Evolutionary conservation across 2,113 vertebrate genomes (phyloP).

Genomic region (Salvelinus fontinalis): DNA sequence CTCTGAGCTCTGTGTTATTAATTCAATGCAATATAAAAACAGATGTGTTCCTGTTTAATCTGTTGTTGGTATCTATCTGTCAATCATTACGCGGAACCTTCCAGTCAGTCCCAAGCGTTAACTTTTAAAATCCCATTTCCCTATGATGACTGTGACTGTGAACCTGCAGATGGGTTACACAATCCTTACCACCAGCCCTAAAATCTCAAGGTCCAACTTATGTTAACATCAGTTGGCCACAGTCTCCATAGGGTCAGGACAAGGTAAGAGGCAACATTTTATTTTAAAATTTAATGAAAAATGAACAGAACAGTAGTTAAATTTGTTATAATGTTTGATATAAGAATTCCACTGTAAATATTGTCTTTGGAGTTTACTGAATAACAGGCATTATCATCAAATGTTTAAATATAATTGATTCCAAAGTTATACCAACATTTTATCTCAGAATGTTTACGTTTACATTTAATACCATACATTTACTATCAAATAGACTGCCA

Average conservation of each 20-base stretch:
- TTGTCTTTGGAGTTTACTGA: neutral
- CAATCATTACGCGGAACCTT: constrained; percentile 6
- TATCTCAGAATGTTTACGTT: too few species aligned
- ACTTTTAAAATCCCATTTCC: constrained; percentile 18
- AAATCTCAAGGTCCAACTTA: constrained; percentile 71
- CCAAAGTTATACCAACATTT: too few species aligned
- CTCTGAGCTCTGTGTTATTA: neutral
- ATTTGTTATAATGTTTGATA: neutral
- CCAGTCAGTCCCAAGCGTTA: neutral
- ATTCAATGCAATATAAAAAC: neutral
- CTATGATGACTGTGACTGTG: constrained; percentile 49
- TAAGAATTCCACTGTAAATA: neutral
- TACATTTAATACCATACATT: too few species aligned
- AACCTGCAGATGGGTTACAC: constrained; percentile 60
- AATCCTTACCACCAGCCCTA: neutral
- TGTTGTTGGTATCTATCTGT: neutral
- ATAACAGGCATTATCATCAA: neutral
- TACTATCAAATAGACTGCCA: too few species aligned
- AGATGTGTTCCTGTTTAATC: neutral
- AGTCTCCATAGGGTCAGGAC: constrained; percentile 15
- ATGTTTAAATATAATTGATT: neutral
- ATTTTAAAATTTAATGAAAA: neutral
- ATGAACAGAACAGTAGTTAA: neutral
- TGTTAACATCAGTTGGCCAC: constrained; percentile 34
- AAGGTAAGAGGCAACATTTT: constrained; percentile 63